A percentile compares a stretch with the other conserved stretches of the same genome.
phyloP scores from a whole-genome alignment of 2,113 vertebrate species.

The Grammomys dolichurus region DNA sequence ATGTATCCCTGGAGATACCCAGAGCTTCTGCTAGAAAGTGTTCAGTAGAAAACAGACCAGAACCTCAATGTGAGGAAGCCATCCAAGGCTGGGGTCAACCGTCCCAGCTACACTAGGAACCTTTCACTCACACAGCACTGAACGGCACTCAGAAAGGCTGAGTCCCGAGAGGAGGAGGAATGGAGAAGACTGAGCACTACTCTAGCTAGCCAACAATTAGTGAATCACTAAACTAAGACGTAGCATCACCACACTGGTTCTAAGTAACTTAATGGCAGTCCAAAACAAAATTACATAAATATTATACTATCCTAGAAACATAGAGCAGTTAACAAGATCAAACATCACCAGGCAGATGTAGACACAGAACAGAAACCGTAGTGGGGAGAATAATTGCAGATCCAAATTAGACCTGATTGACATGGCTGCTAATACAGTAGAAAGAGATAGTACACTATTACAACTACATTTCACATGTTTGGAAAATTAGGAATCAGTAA shows the following conservation, averaged over 20 bases:
- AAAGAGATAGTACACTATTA: conserved; percentile 6
- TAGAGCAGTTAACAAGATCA: neutral
- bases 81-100: neutral
- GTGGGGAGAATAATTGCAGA: neutral
- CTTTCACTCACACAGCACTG: neutral
- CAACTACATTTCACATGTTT: neutral
- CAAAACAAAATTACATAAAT: conserved; percentile 54
- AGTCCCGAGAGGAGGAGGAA: neutral
- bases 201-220: neutral
- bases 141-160: neutral
- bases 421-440: neutral
- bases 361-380: conserved; percentile 31
- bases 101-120: neutral
- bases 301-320: conserved; percentile 50
- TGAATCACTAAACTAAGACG: neutral
- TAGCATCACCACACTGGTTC: neutral
- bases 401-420: conserved; percentile 27
- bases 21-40: neutral
- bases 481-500: conserved; percentile 39
- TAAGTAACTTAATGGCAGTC: neutral
- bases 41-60: neutral
- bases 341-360: conserved; percentile 18
- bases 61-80: neutral
- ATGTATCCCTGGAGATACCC: neutral
- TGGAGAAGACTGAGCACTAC: neutral